phyloP scores from a whole-genome alignment of 2,888 invertebrate species.

The Ormyrus rosae region DNA sequence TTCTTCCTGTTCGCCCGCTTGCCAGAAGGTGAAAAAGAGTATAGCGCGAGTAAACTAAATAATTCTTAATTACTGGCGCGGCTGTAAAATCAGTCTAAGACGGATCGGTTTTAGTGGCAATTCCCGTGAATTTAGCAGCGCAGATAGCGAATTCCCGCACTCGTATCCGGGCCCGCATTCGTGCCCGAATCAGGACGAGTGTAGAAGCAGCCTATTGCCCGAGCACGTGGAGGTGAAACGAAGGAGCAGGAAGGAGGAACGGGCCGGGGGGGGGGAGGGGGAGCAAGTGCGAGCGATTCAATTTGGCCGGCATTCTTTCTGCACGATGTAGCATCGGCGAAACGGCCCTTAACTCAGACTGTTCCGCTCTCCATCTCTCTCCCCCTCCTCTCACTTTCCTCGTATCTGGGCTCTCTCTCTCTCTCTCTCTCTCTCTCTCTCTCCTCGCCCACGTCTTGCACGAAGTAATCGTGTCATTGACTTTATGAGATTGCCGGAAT shows the following conservation, averaged over 20 bases:
- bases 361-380: not conserved
- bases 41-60: no score
- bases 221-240: no score
- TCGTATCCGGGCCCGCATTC: not conserved
- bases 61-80: no score
- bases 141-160: not conserved
- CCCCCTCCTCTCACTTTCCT: not conserved
- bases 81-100: not conserved
- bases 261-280: not conserved
- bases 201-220: no score
- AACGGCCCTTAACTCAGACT: constrained; percentile 13
- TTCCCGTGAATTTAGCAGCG: not conserved
- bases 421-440: not conserved
- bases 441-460: not conserved
- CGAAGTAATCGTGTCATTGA: constrained; percentile 34
- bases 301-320: constrained; percentile 29
- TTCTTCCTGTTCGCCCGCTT: no score
- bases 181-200: not conserved
- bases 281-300: constrained; percentile 8
- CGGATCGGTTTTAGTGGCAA: not conserved
- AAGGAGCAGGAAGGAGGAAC: not conserved
- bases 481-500: constrained; percentile 35
- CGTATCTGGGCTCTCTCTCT: not conserved
- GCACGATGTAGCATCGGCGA: not conserved
- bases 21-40: no score